Base-by-base conservation (phyloP, 2,113 vertebrate species). In the Planiliza haematocheilus region DNA sequence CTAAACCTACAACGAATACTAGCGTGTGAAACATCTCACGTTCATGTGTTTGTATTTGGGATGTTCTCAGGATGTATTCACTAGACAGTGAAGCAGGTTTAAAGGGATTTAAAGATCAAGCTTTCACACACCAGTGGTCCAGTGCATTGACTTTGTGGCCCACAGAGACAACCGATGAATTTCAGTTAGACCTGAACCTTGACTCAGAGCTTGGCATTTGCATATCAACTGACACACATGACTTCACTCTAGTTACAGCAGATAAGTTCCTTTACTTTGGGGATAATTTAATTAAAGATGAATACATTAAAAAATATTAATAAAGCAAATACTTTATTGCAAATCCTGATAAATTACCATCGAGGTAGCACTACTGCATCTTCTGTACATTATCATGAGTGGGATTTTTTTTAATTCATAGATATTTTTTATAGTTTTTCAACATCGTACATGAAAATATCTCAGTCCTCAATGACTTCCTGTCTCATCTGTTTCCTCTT, bases 51-150 rank as follows among this genome's bases (percentile, higher is more conserved):
- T 64, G 53, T 11, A 16, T 43, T 61, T 16, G 16, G 41, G 30
- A 34, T 71, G n/a, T 42, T 42, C 7, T 37, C 41, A 64, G 34
- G 53, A 57, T 20, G 21, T 24, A 17, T 62, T 64, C 52, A 50
- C 11, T 41, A 21, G 16, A 50, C 52, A 68, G 72, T 72, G 63
- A 69, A 58, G 62, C 52, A 42, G 50, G 81, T 78, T 75, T 43
- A 58, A 41, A 61, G 16, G 60, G 78, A 78, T 70, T 83, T 70
- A 65, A 59, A 75, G 21, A 56, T 69, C 63, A 17, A 12, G 37
- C 59, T 60, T 81, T 61, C 63, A 73, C 57, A 58, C 62, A 49
- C 55, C 18, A 13, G 6, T 87, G 75, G 52, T 50, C 64, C 55
- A 52, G 20, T 57, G 55, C 65, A 71, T 83, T 61, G 43, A 24